Conservation (phyloP, 2,113 vertebrate genomes). For the Raja brachyura region DNA sequence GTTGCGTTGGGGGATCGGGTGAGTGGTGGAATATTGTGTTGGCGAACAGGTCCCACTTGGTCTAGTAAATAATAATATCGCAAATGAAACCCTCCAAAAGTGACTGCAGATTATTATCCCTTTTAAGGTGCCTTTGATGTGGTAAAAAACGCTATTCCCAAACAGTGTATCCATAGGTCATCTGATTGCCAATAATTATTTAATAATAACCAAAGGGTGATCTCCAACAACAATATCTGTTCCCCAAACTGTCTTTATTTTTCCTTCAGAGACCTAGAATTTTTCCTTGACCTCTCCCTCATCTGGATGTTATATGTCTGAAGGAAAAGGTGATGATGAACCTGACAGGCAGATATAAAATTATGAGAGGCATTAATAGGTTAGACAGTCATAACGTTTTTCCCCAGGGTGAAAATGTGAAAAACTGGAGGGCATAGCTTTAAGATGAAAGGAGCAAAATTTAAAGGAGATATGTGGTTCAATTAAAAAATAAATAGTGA, state of each 20-base stretch:
- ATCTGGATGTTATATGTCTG: not conserved
- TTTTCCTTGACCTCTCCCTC: not conserved
- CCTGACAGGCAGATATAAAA: no score
- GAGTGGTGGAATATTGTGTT: no score
- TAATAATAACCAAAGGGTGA: not conserved
- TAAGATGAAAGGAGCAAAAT: no score
- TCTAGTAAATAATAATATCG: not conserved
- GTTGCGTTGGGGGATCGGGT: no score
- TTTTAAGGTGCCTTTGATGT: not conserved
- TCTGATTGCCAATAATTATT: not conserved
- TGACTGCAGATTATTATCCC: not conserved
- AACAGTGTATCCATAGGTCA: not conserved
- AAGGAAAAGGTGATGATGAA: not conserved
- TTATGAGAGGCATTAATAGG: no score
- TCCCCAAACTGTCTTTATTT: not conserved
- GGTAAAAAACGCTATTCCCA: not conserved
- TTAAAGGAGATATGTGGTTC: no score
- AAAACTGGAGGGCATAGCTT: no score
- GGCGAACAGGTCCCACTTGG: no score
- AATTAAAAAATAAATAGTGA: no score
- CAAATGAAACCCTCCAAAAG: not conserved
- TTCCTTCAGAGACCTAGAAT: not conserved
- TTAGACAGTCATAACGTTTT: no score
- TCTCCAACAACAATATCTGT: not conserved
- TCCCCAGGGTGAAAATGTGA: no score